Percentiles rank a stretch among this genome's conserved stretches.
These are phyloP conservation scores for Typhlomys cinereus DNA, from an alignment of 2,113 vertebrate genomes.

Conservation along the genomic window DNA sequence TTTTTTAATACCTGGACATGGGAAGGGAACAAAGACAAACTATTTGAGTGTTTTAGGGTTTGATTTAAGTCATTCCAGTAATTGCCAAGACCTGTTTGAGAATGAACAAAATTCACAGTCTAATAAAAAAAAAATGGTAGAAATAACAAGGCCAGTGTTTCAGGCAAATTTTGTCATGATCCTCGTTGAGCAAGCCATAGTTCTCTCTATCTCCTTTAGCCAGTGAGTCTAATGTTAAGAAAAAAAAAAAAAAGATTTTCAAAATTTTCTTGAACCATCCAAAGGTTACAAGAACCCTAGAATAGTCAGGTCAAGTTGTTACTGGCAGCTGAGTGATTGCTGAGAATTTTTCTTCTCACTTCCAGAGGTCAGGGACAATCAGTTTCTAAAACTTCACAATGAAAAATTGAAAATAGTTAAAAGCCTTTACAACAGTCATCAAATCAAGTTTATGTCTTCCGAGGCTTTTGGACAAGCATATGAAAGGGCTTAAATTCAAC, in stretches of 20 bases:
- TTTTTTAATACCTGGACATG: neutral
- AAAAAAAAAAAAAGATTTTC: neutral
- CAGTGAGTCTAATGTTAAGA: neutral
- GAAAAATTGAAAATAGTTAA: neutral
- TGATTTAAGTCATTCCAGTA: neutral
- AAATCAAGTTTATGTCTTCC: constrained; percentile 13
- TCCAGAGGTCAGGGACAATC: neutral
- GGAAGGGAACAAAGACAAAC: neutral
- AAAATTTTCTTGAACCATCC: neutral
- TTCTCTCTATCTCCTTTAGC: neutral
- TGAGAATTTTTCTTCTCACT: neutral
- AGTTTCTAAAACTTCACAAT: neutral
- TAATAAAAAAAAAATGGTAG: neutral
- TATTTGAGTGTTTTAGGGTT: neutral
- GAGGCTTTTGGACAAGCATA: constrained; percentile 8
- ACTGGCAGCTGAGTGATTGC: neutral
- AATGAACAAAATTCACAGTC: neutral
- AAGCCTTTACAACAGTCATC: neutral
- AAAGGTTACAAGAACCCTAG: neutral
- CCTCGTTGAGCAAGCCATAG: neutral
- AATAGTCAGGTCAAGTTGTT: neutral
- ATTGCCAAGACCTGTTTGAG: neutral
- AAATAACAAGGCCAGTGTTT: neutral
- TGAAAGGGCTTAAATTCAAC: constrained; percentile 12
- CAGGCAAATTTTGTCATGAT: neutral